Base-by-base conservation (phyloP, 2,888 invertebrate species). In the Keiferia lycopersicella region DNA sequence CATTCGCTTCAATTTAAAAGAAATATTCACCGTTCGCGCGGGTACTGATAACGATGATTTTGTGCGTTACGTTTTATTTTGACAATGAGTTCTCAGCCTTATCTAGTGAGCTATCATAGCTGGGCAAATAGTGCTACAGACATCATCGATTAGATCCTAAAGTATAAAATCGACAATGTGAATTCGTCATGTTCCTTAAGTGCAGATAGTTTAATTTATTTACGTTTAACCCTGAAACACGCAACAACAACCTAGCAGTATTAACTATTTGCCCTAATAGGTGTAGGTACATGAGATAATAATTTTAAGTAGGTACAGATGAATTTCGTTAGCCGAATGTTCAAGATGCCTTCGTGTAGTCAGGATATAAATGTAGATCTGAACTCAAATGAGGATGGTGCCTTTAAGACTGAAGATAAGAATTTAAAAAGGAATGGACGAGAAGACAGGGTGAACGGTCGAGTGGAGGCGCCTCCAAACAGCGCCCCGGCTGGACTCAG, bases 331-430 rank as follows among this genome's bases (percentile, higher is more conserved):
- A 73, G 70, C 64, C 68, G 66, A 48, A 69, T 76, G 69, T 72
- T 78, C 70, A 84, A 73, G 70, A 91, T 91, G 91, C 91, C 91
- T 77, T 90, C 91, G 39, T 81, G 74, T 68, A 90, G 81, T 73
- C 88, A 87, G 76, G 86, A 90, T 73, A 83, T 88, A 67, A 88
- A 89, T 63, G 83, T 87, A 68, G 89, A 89, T 74, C 74, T 88
- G 60, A 86, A 84, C 79, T 84, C 84, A 56, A 86, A 84, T 71
- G 86, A 86, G 70, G 83, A 80, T 67, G 81, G 80, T 73, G 73
- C 74, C 64, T 79, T 81, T 65, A 85, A 81, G 69, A 75, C 71
- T 69, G 81, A 86, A 62, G 69, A 73, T 64, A 84, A 83, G 68
- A 82, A 82, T 63, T 78, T 69, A 48, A 82, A 80, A 71, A 79